Evolutionary conservation across 2,113 vertebrate genomes (phyloP), one percentile per base, ranked within the genome.

Genomic region (Sylvia atricapilla): DNA sequence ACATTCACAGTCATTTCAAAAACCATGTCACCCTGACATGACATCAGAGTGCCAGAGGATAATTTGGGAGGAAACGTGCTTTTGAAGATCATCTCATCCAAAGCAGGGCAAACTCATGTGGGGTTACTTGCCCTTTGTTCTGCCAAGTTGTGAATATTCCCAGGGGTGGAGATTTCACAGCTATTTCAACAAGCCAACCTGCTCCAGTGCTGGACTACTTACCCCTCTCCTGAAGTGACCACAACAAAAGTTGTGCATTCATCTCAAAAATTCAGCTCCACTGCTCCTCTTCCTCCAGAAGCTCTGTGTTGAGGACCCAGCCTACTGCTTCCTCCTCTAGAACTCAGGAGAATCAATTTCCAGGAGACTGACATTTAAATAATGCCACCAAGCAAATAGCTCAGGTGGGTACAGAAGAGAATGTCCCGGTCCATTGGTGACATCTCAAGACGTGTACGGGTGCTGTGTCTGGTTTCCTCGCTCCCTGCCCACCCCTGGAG

Each of bases 381-480:
- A 11, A 20, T 30, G 47, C 31, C 44, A 33, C 14, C 13, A 39
- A 52, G n/a, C 46, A 69, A 68, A 22, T 33, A 43, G 1, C 21
- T 76, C 63, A 6, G 8, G n/a, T 31, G 69, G 17, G 25, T 27
- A 13, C 6, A 9, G 35, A 31, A 31, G 24, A 87, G 11, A 27
- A 43, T 24, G 15, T 55, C 44, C 16, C 28, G 21, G 47, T 10
- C 18, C 18, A 3, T 0, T 24, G 46, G 66, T 47, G 62, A 33
- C 62, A 58, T 14, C 52, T 79, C 58, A 39, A 24, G 46, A 25
- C 0, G 0, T 28, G 39, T 4, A 6, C 0, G 2, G 37, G 13
- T 1, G 0, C 27, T 35, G 10, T 11, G 13, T 18, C 21, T 14
- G 17, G 20, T 47, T 52, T 62, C 55, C 33, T 47, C 18, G 14